Percentiles rank a stretch among this genome's conserved stretches.
Conservation (phyloP, 2,888 invertebrate genomes). For the Hemicrepidius hirtus region DNA sequence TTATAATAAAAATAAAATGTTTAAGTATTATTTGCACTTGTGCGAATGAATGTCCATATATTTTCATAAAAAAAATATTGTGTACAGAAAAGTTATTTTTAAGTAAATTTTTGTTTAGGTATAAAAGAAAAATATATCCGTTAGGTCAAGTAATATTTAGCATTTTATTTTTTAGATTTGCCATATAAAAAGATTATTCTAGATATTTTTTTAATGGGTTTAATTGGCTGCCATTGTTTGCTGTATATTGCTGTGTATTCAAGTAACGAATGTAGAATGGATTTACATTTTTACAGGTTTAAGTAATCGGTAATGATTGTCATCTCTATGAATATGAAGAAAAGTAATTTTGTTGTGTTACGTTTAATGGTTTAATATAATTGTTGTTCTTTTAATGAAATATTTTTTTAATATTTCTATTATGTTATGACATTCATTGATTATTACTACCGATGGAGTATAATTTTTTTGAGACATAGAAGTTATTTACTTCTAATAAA, state of each 20-base stretch:
- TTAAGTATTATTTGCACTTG: slow-evolving; percentile 44
- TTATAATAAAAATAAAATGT: slow-evolving; percentile 41
- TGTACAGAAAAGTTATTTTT: slow-evolving; percentile 44
- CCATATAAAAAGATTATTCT: slow-evolving; percentile 20
- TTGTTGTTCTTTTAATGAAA: slow-evolving; percentile 1
- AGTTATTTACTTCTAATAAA: slow-evolving; percentile 53
- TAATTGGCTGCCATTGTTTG: slow-evolving; percentile 29
- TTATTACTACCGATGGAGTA: slow-evolving; percentile 33
- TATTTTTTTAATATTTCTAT: neutral
- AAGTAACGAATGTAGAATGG: slow-evolving; percentile 21
- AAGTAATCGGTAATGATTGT: slow-evolving; percentile 9
- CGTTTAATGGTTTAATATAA: neutral
- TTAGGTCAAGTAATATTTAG: slow-evolving; percentile 26
- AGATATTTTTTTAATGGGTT: slow-evolving; percentile 22
- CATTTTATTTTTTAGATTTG: slow-evolving; percentile 42
- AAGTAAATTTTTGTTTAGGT: slow-evolving; percentile 34
- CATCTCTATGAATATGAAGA: neutral
- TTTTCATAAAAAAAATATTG: slow-evolving; percentile 42
- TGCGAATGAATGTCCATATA: slow-evolving; percentile 28
- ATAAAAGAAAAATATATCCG: slow-evolving; percentile 1
- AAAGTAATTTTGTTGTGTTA: neutral
- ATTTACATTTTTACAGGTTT: neutral
- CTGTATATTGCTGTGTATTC: slow-evolving; percentile 26
- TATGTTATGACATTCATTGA: neutral
- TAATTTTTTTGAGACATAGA: slow-evolving; percentile 43